Base-by-base conservation (phyloP, 1,140 invertebrate genomes). In the Bombus fervidus region DNA sequence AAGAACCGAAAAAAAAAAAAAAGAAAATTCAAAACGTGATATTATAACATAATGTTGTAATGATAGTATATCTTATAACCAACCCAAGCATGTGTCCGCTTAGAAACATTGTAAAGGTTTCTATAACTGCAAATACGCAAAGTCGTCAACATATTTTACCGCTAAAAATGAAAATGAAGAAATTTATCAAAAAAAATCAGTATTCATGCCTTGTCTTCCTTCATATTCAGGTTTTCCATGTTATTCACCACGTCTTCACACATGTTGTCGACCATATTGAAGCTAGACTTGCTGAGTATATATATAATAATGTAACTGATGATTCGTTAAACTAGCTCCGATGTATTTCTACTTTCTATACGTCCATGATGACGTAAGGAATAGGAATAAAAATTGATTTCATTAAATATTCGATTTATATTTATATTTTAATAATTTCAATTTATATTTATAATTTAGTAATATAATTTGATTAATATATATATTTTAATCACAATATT, bases 171-270 rank as follows among this genome's bases (percentile, higher is more conserved):
- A 95, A 92, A 95, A 94, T 41, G 1, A 79, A 85, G 84, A 76
- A 22, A 80, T 79, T 76, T 91, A 81, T 77, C 37, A 62, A 89
- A 85, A 81, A 68, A 83, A 86, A 92, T 86, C 13, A 39, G 85
- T 80, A 94, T 94, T 96, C 96, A 95, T 97, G 96, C 96, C 96
- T 97, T 97, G 96, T 97, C 96, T 53, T 93, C 92, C 91, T 96
- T 95, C 79, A 96, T 94, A 93, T 96, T 95, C 87, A 96, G 92
- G 86, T 96, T 96, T 94, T 96, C 93, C 88, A 96, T 91, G 88
- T 90, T 91, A 79, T 90, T 80, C 10, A 92, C 88, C 86, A 94
- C 91, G 89, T 95, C 94, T 91, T 95, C 96, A 91, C 94, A 95
- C 96, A 96, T 96, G 69, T 82, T 87, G 85, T 59, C 78, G n/a